These are phyloP conservation scores for Xylocampa areola DNA, from an alignment of 2,888 invertebrate species.

Conservation along the genomic window DNA sequence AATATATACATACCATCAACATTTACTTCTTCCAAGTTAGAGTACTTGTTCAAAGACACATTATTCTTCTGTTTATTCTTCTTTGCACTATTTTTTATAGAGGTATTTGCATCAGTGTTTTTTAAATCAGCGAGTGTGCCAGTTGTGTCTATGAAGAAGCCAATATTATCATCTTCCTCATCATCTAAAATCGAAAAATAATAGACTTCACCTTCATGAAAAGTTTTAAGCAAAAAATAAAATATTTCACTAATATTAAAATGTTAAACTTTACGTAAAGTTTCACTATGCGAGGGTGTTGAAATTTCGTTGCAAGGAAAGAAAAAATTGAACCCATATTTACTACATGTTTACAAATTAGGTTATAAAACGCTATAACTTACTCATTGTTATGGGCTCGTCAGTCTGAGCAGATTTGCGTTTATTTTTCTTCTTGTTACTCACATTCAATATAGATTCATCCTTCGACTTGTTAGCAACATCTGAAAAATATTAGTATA, in stretches of 20 bases:
- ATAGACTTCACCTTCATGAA: too few species aligned
- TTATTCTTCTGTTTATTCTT: constrained; percentile 60
- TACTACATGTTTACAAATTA: too few species aligned
- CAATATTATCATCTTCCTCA: constrained; percentile 38
- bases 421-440: constrained; percentile 58
- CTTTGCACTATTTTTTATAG: constrained; percentile 57
- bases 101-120: constrained; percentile 29
- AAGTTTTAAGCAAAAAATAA: too few species aligned
- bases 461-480: constrained; percentile 20
- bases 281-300: too few species aligned
- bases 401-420: constrained; percentile 44
- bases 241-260: too few species aligned
- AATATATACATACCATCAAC: constrained; percentile 37
- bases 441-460: constrained; percentile 48
- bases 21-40: constrained; percentile 22
- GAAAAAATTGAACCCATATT: too few species aligned
- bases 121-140: constrained; percentile 45
- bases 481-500: constrained; percentile 32
- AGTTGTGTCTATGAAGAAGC: constrained; percentile 67
- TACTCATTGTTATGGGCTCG: constrained; percentile 43
- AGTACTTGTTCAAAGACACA: constrained; percentile 39
- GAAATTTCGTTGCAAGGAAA: too few species aligned
- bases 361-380: constrained; percentile 30
- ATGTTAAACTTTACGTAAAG: too few species aligned
- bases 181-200: constrained; percentile 31